phyloP scores from a whole-genome alignment of 2,797 vertebrate species.

The Cottoperca gobio region DNA sequence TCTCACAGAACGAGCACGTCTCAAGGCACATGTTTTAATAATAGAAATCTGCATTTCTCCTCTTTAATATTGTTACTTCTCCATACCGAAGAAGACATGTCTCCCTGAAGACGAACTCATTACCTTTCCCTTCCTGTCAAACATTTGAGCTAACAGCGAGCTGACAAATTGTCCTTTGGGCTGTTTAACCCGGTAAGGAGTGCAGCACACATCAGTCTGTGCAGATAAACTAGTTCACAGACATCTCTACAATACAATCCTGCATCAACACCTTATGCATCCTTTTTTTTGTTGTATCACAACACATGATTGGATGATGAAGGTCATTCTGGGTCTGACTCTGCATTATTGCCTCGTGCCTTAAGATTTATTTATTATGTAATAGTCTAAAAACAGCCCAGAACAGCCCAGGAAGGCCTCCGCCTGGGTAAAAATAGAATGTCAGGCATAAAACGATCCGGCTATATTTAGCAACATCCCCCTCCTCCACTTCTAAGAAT shows the following conservation, averaged over 20 bases:
- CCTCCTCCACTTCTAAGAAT: slow-evolving; percentile 61
- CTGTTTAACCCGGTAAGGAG: slow-evolving; percentile 44
- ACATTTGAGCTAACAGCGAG: slow-evolving; percentile 15
- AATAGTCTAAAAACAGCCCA: slow-evolving; percentile 70
- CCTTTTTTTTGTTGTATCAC: background rate
- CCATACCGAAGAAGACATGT: slow-evolving; percentile 51
- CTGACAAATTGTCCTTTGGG: slow-evolving; percentile 56
- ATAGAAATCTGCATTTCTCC: slow-evolving; percentile 21
- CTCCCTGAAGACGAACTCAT: slow-evolving; percentile 60
- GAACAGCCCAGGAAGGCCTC: slow-evolving; percentile 55
- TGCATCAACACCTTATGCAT: slow-evolving; percentile 8
- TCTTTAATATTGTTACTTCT: slow-evolving; percentile 39
- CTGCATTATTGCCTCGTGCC: slow-evolving; percentile 36
- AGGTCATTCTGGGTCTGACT: slow-evolving; percentile 36
- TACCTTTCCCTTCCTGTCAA: slow-evolving; percentile 47
- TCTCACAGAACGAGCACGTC: slow-evolving; percentile 31
- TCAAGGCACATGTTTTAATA: slow-evolving; percentile 25
- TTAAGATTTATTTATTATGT: slow-evolving; percentile 61
- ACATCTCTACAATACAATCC: slow-evolving; percentile 11
- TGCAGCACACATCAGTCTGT: slow-evolving; percentile 26
- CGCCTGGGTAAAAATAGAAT: slow-evolving; percentile 70
- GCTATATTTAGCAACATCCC: slow-evolving; percentile 69
- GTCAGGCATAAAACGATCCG: slow-evolving; percentile 53
- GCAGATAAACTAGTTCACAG: slow-evolving; percentile 9
- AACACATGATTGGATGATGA: slow-evolving; percentile 27